A percentile compares a stretch with the other conserved stretches of the same genome.
These are phyloP conservation scores for Aphis craccivora DNA, from an alignment of 1,140 invertebrate species.

Conservation along the genomic window DNA sequence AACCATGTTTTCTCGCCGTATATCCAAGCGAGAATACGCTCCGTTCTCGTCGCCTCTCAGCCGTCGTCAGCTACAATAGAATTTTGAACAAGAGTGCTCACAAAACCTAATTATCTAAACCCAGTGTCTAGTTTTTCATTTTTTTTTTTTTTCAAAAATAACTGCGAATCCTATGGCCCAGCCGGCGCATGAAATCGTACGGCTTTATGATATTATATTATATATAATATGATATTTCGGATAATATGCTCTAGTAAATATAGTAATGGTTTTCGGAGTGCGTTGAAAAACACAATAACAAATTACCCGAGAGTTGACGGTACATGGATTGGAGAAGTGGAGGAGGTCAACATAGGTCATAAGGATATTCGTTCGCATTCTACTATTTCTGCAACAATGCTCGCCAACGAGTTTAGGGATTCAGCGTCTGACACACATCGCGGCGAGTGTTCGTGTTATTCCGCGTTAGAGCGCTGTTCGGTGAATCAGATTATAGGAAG, in stretches of 20 bases:
- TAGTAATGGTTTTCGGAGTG: background rate
- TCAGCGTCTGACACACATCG: background rate
- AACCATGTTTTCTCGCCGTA: background rate
- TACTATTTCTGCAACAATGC: background rate
- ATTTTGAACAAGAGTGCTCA: background rate
- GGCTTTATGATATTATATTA: background rate
- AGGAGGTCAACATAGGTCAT: background rate
- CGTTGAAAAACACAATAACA: background rate
- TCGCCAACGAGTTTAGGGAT: background rate
- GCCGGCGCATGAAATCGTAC: too few species aligned
- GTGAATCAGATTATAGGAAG: slow-evolving; percentile 14
- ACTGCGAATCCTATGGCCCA: too few species aligned
- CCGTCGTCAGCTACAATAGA: background rate
- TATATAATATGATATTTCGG: too few species aligned
- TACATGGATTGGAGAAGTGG: background rate
- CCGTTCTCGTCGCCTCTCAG: too few species aligned
- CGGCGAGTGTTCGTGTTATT: background rate
- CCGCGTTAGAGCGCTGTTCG: background rate
- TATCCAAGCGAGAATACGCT: background rate
- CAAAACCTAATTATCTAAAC: background rate
- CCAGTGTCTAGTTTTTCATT: background rate
- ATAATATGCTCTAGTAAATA: background rate
- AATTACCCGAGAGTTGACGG: background rate
- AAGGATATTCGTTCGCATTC: background rate
- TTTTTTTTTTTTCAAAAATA: too few species aligned